Evolutionary conservation across 2,113 vertebrate genomes (phyloP).

Genomic region (Nyctibius bracteatus): DNA sequence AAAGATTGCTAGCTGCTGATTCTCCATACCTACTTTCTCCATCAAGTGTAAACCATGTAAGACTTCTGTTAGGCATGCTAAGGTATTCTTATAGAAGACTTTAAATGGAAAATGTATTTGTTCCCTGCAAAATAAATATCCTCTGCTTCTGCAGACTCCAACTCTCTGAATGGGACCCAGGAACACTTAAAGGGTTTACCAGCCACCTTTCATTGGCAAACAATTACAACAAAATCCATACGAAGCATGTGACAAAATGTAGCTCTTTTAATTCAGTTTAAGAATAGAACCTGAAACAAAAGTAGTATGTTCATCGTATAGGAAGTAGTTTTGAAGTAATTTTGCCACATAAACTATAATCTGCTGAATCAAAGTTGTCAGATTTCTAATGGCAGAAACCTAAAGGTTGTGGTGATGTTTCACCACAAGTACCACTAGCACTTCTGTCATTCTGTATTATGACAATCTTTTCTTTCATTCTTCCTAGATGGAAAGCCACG

Average conservation of each 20-base stretch:
- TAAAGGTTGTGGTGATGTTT: not conserved
- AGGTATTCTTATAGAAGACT: not conserved
- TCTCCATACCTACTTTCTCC: not conserved
- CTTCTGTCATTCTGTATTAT: not conserved
- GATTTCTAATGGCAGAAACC: not conserved
- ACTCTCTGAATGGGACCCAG: not conserved
- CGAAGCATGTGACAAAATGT: not conserved
- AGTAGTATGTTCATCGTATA: not conserved
- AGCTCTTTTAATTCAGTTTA: not conserved
- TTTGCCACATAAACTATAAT: not conserved
- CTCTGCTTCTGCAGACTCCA: not conserved
- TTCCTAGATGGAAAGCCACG: conserved; percentile 80
- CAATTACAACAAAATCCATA: not conserved
- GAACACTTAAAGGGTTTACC: not conserved
- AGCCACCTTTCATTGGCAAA: not conserved
- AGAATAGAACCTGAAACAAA: not conserved
- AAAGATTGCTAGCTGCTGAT: not conserved
- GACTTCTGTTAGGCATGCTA: not conserved
- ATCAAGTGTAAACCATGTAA: not conserved
- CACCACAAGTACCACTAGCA: not conserved
- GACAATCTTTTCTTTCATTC: not conserved
- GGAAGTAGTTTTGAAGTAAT: not conserved
- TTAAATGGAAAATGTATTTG: not conserved
- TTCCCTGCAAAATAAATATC: not conserved
- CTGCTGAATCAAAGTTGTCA: not conserved